Evolutionary conservation across 2,888 invertebrate genomes (phyloP), one percentile per base, ranked within the genome.

Genomic region (Mongoloraphidia duomilia): DNA sequence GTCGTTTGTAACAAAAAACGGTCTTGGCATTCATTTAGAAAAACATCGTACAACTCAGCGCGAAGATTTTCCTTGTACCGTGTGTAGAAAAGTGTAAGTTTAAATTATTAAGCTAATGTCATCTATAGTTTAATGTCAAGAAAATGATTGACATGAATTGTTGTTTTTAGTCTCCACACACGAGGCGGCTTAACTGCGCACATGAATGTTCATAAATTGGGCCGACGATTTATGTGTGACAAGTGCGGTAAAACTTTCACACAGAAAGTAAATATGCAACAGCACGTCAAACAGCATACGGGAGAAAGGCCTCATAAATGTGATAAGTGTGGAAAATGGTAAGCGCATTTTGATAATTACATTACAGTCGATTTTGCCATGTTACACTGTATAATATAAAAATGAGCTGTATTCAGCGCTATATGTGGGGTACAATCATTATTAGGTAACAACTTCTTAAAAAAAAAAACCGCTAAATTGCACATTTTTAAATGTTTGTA

Each of bases 231-330:
- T 63, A 63, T 70, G 59, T 79, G 80, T 59, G 76, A 77, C 39
- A 66, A 77, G 8, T 79, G 80, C 64, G 68, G 65, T 40, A 70
- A 71, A 54, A 64, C 66, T 1, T 78, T 76, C 57, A 68, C 69
- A 11, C 77, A 78, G 59, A 71, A 71, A 60, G 68, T 69, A 4
- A 69, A 69, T 53, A 67, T 69, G 67, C 67, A 65, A 52, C 68
- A 69, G 53, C 70, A 70, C 55, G 67, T 66, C n/a, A 68, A 67
- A 54, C 65, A 67, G 49, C 70, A 70, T 55, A 68, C 68, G 3
- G 72, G 71, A 4, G 67, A 67, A 17, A 71, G 73, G 52, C 68
- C 65, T 0, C 68, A 71, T 59, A 61, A 61, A 34, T 79, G 78
- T 64, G 65, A 65, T 9, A 66, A 66, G 55, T 79, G 70, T 57